Conservation (phyloP, 2,888 invertebrate genomes). For the Ferrisia virgata region DNA sequence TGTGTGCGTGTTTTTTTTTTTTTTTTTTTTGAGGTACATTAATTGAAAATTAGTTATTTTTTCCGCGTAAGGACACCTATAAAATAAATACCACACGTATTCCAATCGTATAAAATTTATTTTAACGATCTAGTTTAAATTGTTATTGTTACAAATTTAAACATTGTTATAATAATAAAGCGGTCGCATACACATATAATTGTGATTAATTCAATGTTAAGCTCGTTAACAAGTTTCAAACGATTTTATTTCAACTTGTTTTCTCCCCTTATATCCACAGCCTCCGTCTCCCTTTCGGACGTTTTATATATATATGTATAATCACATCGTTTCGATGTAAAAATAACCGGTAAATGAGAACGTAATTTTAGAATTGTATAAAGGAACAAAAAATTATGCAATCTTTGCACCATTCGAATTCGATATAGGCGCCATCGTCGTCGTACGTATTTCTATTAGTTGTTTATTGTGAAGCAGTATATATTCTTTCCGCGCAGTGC, state of each 20-base stretch:
- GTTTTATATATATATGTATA: too few relatives aligned
- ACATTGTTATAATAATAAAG: background rate
- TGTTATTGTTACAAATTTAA: background rate
- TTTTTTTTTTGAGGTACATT: background rate
- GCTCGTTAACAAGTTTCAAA: background rate
- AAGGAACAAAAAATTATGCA: background rate
- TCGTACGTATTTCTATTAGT: background rate
- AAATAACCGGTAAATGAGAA: background rate
- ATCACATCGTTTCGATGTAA: background rate
- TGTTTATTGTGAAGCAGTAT: background rate
- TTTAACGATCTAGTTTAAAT: background rate
- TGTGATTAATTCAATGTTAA: constrained; percentile 11
- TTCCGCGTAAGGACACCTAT: background rate
- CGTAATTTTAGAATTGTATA: background rate
- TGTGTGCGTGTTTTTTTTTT: too few relatives aligned
- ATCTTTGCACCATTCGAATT: background rate
- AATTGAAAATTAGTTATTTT: background rate
- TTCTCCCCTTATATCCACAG: background rate
- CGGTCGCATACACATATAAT: background rate
- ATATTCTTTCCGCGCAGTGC: background rate
- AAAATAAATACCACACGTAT: background rate
- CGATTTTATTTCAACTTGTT: background rate
- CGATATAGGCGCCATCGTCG: background rate
- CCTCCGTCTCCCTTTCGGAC: background rate
- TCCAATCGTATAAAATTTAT: background rate